These are phyloP conservation scores for Melipona quadrifasciata DNA, from an alignment of 1,140 invertebrate genomes.

Conservation along the genomic window DNA sequence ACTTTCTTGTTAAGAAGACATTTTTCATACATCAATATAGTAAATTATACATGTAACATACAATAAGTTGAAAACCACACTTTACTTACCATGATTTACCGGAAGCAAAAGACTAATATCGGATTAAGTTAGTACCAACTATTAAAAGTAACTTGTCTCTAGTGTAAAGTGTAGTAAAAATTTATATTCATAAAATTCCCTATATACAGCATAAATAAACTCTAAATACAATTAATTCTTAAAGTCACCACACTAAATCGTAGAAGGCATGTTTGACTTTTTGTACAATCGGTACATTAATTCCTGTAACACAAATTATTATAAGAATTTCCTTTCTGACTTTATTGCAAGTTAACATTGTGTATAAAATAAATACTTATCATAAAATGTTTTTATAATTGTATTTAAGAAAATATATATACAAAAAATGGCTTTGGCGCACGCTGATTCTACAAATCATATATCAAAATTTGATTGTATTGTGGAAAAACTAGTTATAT, in stretches of 20 bases:
- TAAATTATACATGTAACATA: conserved; percentile 16
- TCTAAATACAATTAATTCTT: neutral
- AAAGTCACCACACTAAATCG: neutral
- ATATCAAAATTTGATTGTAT: conserved; percentile 68
- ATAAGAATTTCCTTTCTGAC: neutral
- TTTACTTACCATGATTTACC: conserved; percentile 71
- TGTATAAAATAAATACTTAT: neutral
- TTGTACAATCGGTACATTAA: neutral
- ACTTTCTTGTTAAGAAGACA: neutral
- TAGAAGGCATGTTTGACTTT: neutral
- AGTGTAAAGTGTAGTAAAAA: neutral
- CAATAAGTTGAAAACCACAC: neutral
- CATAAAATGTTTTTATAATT: neutral
- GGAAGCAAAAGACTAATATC: conserved; percentile 65
- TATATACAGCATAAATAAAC: neutral
- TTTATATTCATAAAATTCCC: conserved; percentile 5
- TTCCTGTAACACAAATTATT: neutral
- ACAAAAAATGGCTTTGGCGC: conserved; percentile 47
- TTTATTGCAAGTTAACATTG: neutral
- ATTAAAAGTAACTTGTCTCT: neutral
- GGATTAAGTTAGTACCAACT: conserved; percentile 22
- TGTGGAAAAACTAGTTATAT: conserved; percentile 73
- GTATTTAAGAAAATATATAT: neutral
- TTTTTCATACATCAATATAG: neutral
- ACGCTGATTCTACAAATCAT: conserved; percentile 14